These are phyloP conservation scores for Atta cephalotes DNA, from an alignment of 1,140 invertebrate species.

Conservation along the genomic window DNA sequence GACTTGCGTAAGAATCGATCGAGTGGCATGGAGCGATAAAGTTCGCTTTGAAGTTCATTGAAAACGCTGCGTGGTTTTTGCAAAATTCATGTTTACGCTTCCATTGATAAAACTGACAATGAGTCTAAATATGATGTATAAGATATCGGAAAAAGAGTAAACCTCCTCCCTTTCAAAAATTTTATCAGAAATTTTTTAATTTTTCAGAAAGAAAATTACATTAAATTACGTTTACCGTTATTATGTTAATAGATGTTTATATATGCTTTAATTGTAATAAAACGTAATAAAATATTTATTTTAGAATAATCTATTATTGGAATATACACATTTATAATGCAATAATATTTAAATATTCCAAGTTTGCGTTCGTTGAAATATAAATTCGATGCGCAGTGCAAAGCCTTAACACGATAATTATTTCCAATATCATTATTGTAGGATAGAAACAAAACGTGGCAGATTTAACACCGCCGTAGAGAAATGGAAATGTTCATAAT, in stretches of 20 bases:
- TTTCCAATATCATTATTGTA: slow-evolving; percentile 23
- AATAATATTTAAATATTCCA: not conserved
- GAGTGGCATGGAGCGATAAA: not conserved
- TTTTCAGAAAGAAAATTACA: not conserved
- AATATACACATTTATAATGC: not conserved
- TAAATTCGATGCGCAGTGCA: not conserved
- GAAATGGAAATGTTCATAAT: slow-evolving; percentile 18
- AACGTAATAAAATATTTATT: not conserved
- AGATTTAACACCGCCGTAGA: not conserved
- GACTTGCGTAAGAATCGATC: slow-evolving; percentile 27
- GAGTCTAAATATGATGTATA: not conserved
- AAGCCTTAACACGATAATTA: slow-evolving; percentile 14
- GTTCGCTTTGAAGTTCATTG: slow-evolving; percentile 25
- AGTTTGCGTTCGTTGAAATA: not conserved
- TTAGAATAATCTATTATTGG: not conserved
- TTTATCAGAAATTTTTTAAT: not conserved
- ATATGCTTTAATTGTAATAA: no score
- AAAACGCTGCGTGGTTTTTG: not conserved
- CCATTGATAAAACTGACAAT: not conserved
- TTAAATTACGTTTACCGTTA: not conserved
- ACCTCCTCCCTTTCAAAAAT: not conserved
- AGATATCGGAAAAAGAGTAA: not conserved
- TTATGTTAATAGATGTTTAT: no score
- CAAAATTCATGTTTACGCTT: not conserved
- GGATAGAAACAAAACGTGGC: slow-evolving; percentile 5